phyloP scores from a whole-genome alignment of 1,140 invertebrate genomes.

The Habropoda laboriosa region DNA sequence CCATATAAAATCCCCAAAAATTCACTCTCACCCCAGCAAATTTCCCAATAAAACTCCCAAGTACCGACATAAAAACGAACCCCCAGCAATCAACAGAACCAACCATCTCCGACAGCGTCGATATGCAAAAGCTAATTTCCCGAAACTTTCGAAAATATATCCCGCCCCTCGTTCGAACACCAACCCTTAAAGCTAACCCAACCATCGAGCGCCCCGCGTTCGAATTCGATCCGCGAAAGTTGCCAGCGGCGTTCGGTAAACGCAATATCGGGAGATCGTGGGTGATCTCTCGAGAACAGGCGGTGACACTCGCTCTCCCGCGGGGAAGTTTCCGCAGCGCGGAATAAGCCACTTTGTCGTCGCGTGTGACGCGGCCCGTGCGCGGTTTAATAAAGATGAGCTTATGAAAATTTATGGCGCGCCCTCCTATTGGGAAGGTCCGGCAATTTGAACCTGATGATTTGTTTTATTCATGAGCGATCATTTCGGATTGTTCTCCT shows the following conservation, averaged over 20 bases:
- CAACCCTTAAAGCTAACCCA: neutral
- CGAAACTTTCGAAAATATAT: neutral
- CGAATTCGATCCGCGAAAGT: neutral
- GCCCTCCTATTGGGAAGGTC: conserved; percentile 34
- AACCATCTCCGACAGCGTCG: neutral
- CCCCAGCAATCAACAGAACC: no score
- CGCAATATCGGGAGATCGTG: conserved; percentile 10
- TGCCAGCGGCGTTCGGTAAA: neutral
- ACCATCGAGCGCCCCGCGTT: neutral
- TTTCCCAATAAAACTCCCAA: neutral
- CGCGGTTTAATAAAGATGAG: conserved; percentile 53
- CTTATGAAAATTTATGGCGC: conserved; percentile 53
- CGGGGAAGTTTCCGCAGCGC: conserved; percentile 18
- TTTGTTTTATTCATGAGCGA: conserved; percentile 54
- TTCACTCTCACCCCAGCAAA: no score
- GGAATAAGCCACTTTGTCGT: conserved; percentile 45
- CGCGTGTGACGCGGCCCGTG: conserved; percentile 28
- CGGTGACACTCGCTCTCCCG: neutral
- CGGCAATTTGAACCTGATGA: conserved; percentile 46
- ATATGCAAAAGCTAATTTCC: conserved; percentile 3
- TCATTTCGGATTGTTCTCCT: conserved; percentile 16
- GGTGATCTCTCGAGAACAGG: neutral
- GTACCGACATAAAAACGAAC: neutral
- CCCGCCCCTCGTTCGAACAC: no score
- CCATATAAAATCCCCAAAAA: no score